Conservation (phyloP, 2,797 vertebrate genomes). For the Rhabdomys pumilio region DNA sequence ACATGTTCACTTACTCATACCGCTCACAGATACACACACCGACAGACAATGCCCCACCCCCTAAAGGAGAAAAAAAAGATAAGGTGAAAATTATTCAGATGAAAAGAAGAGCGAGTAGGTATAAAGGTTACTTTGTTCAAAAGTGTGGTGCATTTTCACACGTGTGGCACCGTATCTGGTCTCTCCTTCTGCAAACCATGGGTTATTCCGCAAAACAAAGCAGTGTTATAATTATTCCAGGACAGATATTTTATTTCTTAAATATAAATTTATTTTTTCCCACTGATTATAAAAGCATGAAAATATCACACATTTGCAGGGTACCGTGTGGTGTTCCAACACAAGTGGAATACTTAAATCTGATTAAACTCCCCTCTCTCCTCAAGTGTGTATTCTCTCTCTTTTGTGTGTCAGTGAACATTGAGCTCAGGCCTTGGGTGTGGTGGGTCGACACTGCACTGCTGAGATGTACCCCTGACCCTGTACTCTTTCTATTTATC, state of each 20-base stretch:
- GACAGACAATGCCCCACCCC: background rate
- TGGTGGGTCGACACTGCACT: background rate
- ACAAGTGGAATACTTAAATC: background rate
- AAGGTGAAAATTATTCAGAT: background rate
- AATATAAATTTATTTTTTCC: background rate
- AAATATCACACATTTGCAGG: background rate
- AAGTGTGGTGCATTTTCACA: background rate
- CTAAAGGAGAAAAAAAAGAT: background rate
- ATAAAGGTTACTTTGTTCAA: background rate
- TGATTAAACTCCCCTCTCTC: background rate
- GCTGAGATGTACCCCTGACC: background rate
- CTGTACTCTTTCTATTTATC: background rate
- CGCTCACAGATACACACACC: background rate
- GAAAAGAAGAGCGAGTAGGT: background rate
- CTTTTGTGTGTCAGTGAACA: background rate
- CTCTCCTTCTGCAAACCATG: background rate
- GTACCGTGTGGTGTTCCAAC: background rate
- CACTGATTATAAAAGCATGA: background rate
- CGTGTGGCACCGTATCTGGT: background rate
- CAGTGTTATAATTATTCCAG: background rate
- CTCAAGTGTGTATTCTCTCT: background rate
- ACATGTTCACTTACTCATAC: background rate
- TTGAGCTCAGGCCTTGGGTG: background rate
- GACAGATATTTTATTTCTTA: background rate
- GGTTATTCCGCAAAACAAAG: background rate